Evolutionary conservation across 2,888 invertebrate species (phyloP).

Genomic region (Nephrotoma appendiculata): DNA sequence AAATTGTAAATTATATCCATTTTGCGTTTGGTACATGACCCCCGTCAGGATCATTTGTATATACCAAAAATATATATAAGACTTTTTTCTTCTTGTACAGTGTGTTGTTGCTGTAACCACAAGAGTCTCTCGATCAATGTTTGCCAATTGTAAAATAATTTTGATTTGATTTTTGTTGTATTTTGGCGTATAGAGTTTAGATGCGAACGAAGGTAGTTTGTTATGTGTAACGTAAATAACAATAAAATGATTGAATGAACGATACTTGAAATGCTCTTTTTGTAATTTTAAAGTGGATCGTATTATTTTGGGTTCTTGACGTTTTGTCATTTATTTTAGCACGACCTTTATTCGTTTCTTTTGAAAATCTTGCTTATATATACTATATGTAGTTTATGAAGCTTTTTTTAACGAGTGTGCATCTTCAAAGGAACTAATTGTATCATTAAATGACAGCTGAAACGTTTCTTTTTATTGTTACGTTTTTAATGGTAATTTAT

Average conservation of each 20-base stretch:
- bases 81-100: not conserved
- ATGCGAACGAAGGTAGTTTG: not conserved
- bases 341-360: not conserved
- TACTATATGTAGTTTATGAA: not conserved
- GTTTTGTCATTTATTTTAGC: not conserved
- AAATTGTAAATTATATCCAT: not conserved
- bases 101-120: not conserved
- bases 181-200: not conserved
- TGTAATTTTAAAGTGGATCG: not conserved
- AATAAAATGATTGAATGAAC: not conserved
- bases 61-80: not conserved
- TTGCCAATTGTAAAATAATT: not conserved
- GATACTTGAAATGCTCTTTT: not conserved
- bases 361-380: not conserved
- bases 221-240: not conserved
- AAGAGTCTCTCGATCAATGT: not conserved
- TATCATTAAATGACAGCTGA: not conserved
- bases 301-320: not conserved
- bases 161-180: not conserved
- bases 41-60: slow-evolving; percentile 4
- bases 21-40: not conserved
- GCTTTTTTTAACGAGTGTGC: not conserved
- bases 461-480: not conserved
- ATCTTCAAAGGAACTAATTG: not conserved
- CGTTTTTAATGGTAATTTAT: not conserved